A percentile compares a stretch with the other conserved stretches of the same genome.
phyloP scores from a whole-genome alignment of 2,113 vertebrate genomes.

The Callipepla californica region DNA sequence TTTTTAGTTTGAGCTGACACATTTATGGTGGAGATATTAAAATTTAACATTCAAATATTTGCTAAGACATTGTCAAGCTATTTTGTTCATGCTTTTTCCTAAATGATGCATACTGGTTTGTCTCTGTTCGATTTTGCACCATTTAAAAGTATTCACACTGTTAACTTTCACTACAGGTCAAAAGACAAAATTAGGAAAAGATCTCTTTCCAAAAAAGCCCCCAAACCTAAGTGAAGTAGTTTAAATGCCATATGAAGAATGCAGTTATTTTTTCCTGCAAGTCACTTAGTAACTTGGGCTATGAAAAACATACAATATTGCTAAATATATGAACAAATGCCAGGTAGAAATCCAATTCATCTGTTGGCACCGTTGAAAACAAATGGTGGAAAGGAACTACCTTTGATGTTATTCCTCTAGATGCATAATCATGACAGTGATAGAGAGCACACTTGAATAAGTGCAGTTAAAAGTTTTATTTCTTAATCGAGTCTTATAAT shows the following conservation, averaged over 20 bases:
- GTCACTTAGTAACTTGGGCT: neutral
- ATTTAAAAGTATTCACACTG: conserved; percentile 32
- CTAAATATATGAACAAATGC: neutral
- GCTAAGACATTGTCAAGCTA: conserved; percentile 30
- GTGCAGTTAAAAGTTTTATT: neutral
- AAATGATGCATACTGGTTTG: neutral
- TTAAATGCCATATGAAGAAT: neutral
- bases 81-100: conserved; percentile 44
- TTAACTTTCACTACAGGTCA: neutral
- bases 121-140: neutral
- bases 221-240: neutral
- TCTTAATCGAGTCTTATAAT: neutral
- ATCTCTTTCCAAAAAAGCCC: neutral
- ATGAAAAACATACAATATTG: neutral
- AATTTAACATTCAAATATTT: conserved; percentile 66
- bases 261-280: neutral
- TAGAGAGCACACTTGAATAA: neutral
- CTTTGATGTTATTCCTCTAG: neutral
- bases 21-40: conserved; percentile 69
- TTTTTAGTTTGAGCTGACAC: conserved; percentile 48
- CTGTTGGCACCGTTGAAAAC: neutral
- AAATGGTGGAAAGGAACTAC: neutral
- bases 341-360: neutral
- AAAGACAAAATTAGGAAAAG: conserved; percentile 29
- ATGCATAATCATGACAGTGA: neutral